Base-by-base conservation (phyloP, 2,888 invertebrate species). In the Eucriotettix oculatus region DNA sequence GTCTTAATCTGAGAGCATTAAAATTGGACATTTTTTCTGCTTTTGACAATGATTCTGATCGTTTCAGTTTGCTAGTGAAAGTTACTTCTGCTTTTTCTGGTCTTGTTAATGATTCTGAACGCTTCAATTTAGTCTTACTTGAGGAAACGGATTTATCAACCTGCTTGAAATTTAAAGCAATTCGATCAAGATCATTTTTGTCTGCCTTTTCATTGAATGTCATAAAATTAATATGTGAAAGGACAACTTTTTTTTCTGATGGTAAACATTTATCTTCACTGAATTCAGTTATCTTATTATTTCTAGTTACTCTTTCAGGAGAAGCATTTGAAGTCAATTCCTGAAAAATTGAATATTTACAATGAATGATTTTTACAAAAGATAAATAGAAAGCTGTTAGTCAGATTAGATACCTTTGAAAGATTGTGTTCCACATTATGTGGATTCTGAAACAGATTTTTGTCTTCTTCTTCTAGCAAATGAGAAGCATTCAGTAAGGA, bases 41-140 rank as follows among this genome's bases (percentile, higher is more conserved):
- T 67, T 78, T 78, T 70, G 82, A 82, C 65, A 82, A 74, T 67
- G 79, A 79, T 70, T 83, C 83, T 16, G 82, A 82, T 66, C 80
- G 77, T n/a, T 65, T 64, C n/a, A 67, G 61, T 53, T 57, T 60
- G 2, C 52, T 58, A 12, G 52, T 17, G 42, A 60, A 68, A 5
- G 68, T 68, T 0, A 71, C 71, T 12, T 70, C 71, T 0, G 68
- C 66, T 54, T 73, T 71, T 54, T 70, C 73, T 67, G 78, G 77
- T 67, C 78, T 78, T 70, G 82, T 82, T 65, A 82, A 74, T 67
- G 79, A 79, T 70, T 83, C 83, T 16, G 82, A 82, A 66, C 80
- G 77, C 67, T 73, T 69, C 42, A 73, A 64, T 63, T 72, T 71
- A 68, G 71, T 68, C 68, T 68, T 40, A 12, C 65, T 67, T 3